Percentiles rank a stretch among this genome's conserved stretches.
These are phyloP conservation scores for Narcine bancroftii DNA, from an alignment of 2,113 vertebrate species.

Conservation along the genomic window DNA sequence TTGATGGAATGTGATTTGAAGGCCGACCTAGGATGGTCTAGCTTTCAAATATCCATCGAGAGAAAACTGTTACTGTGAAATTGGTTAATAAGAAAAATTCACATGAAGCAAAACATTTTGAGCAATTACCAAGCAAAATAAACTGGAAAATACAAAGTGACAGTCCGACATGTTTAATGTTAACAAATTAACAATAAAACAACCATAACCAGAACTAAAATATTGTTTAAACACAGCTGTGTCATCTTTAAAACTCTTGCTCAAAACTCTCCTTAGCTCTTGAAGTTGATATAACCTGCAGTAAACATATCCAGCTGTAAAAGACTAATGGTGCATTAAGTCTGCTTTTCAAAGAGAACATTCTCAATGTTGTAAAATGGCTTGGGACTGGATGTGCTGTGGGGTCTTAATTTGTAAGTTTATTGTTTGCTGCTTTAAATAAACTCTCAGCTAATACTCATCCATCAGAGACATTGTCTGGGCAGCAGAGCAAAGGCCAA, in stretches of 20 bases:
- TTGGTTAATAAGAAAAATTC: background rate
- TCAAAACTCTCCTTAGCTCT: slow-evolving; percentile 35
- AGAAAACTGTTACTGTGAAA: background rate
- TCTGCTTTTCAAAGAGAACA: slow-evolving; percentile 30
- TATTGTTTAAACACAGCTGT: slow-evolving; percentile 37
- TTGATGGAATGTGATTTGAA: background rate
- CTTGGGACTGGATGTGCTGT: slow-evolving; percentile 12
- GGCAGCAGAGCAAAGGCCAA: slow-evolving; percentile 22
- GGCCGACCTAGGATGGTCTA: background rate
- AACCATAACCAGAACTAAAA: slow-evolving; percentile 36
- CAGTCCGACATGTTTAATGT: slow-evolving; percentile 30
- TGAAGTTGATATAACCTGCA: slow-evolving; percentile 30
- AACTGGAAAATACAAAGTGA: slow-evolving; percentile 18
- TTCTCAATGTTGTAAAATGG: slow-evolving; percentile 34
- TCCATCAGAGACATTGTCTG: slow-evolving; percentile 25
- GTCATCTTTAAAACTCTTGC: slow-evolving; percentile 30
- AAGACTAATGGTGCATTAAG: slow-evolving; percentile 37
- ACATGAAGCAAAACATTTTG: background rate
- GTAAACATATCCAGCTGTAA: slow-evolving; percentile 33
- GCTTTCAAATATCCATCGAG: background rate
- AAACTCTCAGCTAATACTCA: slow-evolving; percentile 35
- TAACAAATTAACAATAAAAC: slow-evolving; percentile 25
- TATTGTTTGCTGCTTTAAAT: slow-evolving; percentile 36
- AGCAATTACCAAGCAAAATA: background rate
- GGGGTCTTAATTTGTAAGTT: slow-evolving; percentile 30